Percentiles rank a stretch among this genome's conserved stretches.
These are phyloP conservation scores for Tachycineta bicolor DNA, from an alignment of 2,113 vertebrate genomes.

Conservation along the genomic window DNA sequence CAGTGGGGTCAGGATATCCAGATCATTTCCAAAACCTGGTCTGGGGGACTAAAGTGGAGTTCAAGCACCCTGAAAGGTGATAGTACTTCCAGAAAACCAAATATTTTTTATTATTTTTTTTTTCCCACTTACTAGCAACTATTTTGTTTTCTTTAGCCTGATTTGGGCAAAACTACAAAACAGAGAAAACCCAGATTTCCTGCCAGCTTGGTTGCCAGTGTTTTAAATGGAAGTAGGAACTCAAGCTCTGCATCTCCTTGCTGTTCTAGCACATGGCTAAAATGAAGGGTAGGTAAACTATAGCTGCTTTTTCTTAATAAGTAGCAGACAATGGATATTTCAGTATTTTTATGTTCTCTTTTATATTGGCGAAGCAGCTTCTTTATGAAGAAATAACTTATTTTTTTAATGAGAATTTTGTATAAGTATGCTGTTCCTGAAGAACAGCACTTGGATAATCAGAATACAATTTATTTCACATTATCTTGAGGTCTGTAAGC, in stretches of 20 bases:
- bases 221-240: not conserved
- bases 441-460: not conserved
- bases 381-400: not conserved
- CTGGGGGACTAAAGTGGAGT: not conserved
- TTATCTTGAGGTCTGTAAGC: not conserved
- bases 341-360: not conserved
- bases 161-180: not conserved
- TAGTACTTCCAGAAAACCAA: not conserved
- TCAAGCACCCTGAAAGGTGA: not conserved
- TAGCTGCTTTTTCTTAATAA: not conserved
- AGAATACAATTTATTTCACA: not conserved
- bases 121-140: not conserved
- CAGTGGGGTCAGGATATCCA: not conserved
- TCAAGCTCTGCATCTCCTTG: not conserved
- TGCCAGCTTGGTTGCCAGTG: not conserved
- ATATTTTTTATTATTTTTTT: too few relatives aligned
- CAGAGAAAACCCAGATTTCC: not conserved
- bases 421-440: not conserved
- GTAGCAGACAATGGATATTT: not conserved
- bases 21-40: not conserved
- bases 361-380: not conserved
- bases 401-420: not conserved
- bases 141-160: not conserved
- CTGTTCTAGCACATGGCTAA: not conserved
- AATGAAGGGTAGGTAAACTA: rapidly evolving